Conservation (phyloP, 2,797 vertebrate genomes). For the Crocodylus rhombifer region DNA sequence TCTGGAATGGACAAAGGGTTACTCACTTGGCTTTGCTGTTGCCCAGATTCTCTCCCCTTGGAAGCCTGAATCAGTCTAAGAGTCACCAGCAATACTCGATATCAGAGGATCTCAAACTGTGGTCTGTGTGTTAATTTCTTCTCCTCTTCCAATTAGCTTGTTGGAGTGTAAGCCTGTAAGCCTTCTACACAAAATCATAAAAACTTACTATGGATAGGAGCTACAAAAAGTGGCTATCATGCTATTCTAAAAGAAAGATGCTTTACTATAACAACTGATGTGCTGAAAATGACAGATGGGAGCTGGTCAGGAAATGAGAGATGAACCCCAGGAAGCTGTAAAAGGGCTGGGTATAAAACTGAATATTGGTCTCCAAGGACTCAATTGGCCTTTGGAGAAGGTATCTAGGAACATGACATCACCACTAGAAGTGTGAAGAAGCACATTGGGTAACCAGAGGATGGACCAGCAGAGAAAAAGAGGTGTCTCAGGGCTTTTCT, state of each 20-base stretch:
- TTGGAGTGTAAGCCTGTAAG: constrained; percentile 14
- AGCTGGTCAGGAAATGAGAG: background rate
- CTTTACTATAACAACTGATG: background rate
- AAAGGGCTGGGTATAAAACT: background rate
- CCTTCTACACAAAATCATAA: background rate
- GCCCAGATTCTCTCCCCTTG: background rate
- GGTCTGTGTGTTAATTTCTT: background rate
- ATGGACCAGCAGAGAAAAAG: no score
- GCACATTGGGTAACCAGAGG: background rate
- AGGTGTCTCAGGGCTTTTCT: no score
- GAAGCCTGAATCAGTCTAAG: background rate
- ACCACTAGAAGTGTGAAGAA: background rate
- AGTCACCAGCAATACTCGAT: background rate
- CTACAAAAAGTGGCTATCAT: background rate
- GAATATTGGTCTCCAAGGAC: background rate
- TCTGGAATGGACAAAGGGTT: background rate
- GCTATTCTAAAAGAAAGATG: background rate
- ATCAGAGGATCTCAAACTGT: background rate
- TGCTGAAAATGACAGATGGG: accelerated
- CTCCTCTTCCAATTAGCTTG: background rate
- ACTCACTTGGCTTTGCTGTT: background rate
- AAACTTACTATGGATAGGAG: background rate
- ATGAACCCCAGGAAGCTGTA: background rate
- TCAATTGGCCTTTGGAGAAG: background rate
- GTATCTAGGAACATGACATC: background rate